These are phyloP conservation scores for Carcina quercana DNA, from an alignment of 2,888 invertebrate genomes.

Conservation along the genomic window DNA sequence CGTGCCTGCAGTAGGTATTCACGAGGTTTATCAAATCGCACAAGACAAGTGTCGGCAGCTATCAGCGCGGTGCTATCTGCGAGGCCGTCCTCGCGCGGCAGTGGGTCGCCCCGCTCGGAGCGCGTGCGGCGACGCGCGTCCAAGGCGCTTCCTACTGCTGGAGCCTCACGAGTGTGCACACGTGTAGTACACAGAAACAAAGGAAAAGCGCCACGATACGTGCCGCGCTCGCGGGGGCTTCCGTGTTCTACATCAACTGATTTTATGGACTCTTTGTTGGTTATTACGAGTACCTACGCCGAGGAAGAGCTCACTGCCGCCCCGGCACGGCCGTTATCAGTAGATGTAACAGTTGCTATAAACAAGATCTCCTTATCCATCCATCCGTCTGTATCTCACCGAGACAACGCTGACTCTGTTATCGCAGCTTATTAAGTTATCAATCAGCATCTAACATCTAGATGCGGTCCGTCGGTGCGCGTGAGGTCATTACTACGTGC, in stretches of 20 bases:
- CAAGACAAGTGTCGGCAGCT: too few relatives aligned
- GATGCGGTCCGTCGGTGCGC: slow-evolving; percentile 12
- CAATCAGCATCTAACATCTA: slow-evolving; percentile 15
- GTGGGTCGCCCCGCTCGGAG: not conserved
- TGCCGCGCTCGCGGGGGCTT: slow-evolving; percentile 8
- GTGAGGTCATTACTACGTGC: slow-evolving; percentile 46
- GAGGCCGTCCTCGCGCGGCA: slow-evolving; percentile 10
- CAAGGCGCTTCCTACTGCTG: slow-evolving; percentile 4
- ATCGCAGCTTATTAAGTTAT: slow-evolving; percentile 14
- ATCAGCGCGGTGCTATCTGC: not conserved
- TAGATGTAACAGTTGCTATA: too few relatives aligned
- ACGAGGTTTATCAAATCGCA: too few relatives aligned
- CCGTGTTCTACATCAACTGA: slow-evolving; percentile 10
- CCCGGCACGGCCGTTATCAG: too few relatives aligned
- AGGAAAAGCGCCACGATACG: slow-evolving; percentile 10
- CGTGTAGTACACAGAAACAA: slow-evolving; percentile 12
- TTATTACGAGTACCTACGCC: too few relatives aligned
- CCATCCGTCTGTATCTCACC: slow-evolving; percentile 2
- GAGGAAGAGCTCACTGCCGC: too few relatives aligned
- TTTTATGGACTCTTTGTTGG: too few relatives aligned
- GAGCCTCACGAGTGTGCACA: not conserved
- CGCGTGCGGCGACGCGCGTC: slow-evolving; percentile 16
- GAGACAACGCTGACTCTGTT: not conserved
- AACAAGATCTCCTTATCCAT: too few relatives aligned
- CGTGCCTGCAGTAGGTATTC: too few relatives aligned